Base-by-base conservation (phyloP, 2,113 vertebrate genomes). In the Clarias macrocephalus region DNA sequence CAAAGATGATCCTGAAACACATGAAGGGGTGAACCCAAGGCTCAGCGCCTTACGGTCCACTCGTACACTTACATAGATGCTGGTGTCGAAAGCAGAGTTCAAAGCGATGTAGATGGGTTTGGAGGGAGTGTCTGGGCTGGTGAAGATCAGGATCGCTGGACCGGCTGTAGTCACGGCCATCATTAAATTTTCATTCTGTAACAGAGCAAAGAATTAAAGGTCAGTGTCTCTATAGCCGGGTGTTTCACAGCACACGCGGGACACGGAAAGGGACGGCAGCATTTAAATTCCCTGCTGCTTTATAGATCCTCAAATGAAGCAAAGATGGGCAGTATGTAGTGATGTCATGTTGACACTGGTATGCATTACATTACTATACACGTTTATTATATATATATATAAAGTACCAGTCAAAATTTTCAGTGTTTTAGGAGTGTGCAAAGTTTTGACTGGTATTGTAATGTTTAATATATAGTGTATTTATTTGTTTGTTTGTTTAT, bases 11-110 rank as follows among this genome's bases (percentile, higher is more conserved):
- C 75, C 16, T 54, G 23, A n/a, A 52, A n/a, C 8, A 52, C 15
- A 52, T 6, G 5, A 25, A 1, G 72, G 23, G 1, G 10, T n/a
- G 15, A 75, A 25, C 37, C 37, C 8, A 10, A 48, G 3, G 7
- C 68, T 37, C 30, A 11, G 33, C 72, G 21, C 13, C 72, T 23
- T 30, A 18, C 65, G 1, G 19, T 76, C 5, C 33, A 37, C 9
- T 37, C 33, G 12, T n/a, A 33, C 63, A 89, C 89, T 86, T 81
- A 90, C 89, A n/a, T 84, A 85, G n/a, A 90, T 0, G 21, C 5
- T 37, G 1, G 19, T 0, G 1, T 25, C 0, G 3, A 0, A 18
- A 2, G 6, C 16, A 48, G 63, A 70, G 18, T 2, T 63, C 9
- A 21, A 1, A 0, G 0, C 1, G 28, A 42, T 19, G 25, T 28